phyloP scores from a whole-genome alignment of 2,797 vertebrate genomes.

The Pyrrhura leucotis region DNA sequence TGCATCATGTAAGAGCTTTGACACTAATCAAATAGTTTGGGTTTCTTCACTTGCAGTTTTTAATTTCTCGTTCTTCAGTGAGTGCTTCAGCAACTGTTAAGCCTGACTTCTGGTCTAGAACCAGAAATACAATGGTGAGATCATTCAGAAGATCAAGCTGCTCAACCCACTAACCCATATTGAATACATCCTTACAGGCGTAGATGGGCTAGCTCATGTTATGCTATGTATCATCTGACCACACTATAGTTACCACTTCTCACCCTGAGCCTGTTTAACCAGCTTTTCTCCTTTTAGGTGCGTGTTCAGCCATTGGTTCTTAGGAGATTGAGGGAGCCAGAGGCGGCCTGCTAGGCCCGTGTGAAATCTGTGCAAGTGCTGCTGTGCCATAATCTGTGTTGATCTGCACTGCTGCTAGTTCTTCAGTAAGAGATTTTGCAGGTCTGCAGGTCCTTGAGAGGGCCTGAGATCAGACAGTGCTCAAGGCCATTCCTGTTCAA shows the following conservation, averaged over 20 bases:
- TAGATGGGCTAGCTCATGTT: too few relatives aligned
- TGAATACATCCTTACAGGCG: rapidly evolving
- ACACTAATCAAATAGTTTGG: neutral
- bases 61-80: neutral
- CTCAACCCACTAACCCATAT: neutral
- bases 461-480: neutral
- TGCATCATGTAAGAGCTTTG: neutral
- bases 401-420: neutral
- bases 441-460: neutral
- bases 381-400: neutral
- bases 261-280: neutral
- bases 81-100: neutral
- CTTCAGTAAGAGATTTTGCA: rapidly evolving
- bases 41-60: neutral
- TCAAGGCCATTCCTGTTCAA: rapidly evolving
- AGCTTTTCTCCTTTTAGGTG: neutral
- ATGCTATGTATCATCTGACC: neutral
- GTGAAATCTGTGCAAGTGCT: rapidly evolving
- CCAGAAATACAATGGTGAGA: neutral
- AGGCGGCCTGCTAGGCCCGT: rapidly evolving
- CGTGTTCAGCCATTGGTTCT: neutral
- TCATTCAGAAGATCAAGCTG: neutral
- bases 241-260: rapidly evolving
- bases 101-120: neutral
- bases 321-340: rapidly evolving